phyloP scores from a whole-genome alignment of 2,797 vertebrate species.

The Microtus obscurus region DNA sequence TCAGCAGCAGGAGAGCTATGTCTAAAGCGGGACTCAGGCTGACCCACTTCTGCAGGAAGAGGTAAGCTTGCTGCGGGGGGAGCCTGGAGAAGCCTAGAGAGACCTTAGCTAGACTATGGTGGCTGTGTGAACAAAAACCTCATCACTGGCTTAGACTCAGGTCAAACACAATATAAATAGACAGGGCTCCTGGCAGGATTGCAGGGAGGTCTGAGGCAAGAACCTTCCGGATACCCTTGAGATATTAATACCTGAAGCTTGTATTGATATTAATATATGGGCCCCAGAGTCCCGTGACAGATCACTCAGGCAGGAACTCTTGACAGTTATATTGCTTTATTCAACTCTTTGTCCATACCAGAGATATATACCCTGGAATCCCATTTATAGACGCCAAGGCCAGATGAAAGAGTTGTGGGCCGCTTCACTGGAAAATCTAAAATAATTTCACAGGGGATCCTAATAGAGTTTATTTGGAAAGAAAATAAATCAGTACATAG shows the following conservation, averaged over 20 bases:
- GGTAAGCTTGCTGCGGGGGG: accelerated
- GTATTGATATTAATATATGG: neutral
- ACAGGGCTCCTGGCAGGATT: neutral
- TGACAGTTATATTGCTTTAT: neutral
- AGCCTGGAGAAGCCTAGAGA: neutral
- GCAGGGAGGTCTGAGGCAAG: neutral
- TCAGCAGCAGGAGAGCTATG: accelerated
- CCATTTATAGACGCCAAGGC: neutral
- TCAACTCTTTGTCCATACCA: neutral
- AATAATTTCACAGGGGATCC: neutral
- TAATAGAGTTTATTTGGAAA: neutral
- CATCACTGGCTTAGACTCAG: neutral
- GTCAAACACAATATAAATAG: neutral
- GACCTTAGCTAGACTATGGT: accelerated
- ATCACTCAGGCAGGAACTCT: neutral
- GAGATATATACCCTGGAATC: neutral
- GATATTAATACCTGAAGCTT: neutral
- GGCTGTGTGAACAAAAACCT: no score
- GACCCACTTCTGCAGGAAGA: neutral
- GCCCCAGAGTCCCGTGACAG: neutral
- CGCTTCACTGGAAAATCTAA: neutral
- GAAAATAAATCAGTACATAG: neutral
- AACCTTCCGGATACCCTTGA: neutral
- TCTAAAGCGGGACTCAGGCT: neutral
- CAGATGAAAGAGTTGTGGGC: neutral